Evolutionary conservation across 2,113 vertebrate species (phyloP).

Genomic region (Reinhardtius hippoglossoides): DNA sequence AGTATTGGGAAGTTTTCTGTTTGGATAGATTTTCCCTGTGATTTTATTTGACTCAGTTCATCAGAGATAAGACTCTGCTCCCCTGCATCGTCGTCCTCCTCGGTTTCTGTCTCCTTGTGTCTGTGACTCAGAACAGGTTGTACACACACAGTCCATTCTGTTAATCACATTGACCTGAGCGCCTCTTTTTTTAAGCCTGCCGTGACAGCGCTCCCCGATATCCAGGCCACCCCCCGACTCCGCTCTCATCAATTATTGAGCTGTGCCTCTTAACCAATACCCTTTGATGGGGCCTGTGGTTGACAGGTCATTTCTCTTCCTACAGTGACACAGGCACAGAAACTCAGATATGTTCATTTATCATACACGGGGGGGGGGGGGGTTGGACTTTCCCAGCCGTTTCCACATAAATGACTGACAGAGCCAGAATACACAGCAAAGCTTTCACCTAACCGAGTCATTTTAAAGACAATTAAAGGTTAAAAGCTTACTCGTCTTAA

Average conservation of each 20-base stretch:
- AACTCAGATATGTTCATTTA: neutral
- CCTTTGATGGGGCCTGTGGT: slow-evolving; percentile 61
- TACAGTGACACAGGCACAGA: slow-evolving; percentile 23
- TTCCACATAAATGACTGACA: neutral
- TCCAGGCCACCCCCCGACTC: slow-evolving; percentile 44
- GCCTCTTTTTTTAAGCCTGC: slow-evolving; percentile 42
- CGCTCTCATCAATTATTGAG: slow-evolving; percentile 67
- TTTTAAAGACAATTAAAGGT: neutral
- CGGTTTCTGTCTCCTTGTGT: slow-evolving; percentile 17
- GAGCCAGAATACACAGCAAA: neutral
- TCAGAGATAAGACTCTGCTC: neutral
- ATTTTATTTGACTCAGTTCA: neutral
- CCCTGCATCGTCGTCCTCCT: neutral
- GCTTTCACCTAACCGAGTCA: neutral
- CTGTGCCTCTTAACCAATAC: slow-evolving; percentile 50
- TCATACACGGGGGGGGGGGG: slow-evolving; percentile 1
- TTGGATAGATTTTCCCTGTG: neutral
- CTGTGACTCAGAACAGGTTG: slow-evolving; percentile 3
- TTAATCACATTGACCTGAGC: slow-evolving; percentile 20
- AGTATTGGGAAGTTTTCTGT: too few relatives aligned
- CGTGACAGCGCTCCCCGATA: slow-evolving; percentile 31
- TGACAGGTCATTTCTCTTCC: slow-evolving; percentile 51
- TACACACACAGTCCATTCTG: slow-evolving; percentile 16
- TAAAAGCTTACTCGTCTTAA: neutral
- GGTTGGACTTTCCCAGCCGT: neutral